phyloP scores from a whole-genome alignment of 2,113 vertebrate genomes.

The Xenopus laevis region DNA sequence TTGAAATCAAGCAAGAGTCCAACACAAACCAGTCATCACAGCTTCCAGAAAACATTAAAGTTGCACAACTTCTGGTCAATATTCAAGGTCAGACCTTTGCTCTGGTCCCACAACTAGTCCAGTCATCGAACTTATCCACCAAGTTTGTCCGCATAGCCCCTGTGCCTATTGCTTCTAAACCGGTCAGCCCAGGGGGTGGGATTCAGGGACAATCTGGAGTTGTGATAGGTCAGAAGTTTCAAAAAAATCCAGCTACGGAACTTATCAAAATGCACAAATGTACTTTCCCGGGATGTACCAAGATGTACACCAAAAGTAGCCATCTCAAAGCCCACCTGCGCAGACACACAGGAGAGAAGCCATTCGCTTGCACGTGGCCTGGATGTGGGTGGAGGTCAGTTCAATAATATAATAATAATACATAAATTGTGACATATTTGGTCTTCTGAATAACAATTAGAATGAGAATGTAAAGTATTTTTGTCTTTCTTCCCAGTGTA shows the following conservation, averaged over 20 bases:
- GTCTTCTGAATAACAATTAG: background rate
- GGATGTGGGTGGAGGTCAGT: conserved; percentile 95
- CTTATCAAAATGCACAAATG: conserved; percentile 98
- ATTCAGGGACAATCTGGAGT: conserved; percentile 67
- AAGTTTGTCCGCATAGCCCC: conserved; percentile 95
- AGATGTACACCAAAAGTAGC: conserved; percentile 98
- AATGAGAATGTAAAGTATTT: background rate
- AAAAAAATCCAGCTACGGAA: conserved; percentile 84
- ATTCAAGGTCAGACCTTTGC: conserved; percentile 93
- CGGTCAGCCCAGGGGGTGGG: conserved; percentile 73
- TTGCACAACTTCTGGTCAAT: conserved; percentile 85
- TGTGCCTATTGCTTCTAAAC: conserved; percentile 89
- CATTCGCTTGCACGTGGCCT: conserved; percentile 91
- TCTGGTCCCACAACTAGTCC: conserved; percentile 85
- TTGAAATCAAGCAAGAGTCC: conserved; percentile 82
- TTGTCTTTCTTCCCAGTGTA: background rate
- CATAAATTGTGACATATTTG: background rate
- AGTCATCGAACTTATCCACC: conserved; percentile 72
- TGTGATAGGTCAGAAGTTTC: conserved; percentile 83
- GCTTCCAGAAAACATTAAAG: conserved; percentile 79
- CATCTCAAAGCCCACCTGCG: conserved; percentile 93
- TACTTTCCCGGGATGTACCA: conserved; percentile 87
- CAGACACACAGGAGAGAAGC: conserved; percentile 92
- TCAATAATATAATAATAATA: background rate
- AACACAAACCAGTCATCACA: conserved; percentile 60